phyloP scores from a whole-genome alignment of 2,113 vertebrate genomes.

The Crotalus horridus region DNA sequence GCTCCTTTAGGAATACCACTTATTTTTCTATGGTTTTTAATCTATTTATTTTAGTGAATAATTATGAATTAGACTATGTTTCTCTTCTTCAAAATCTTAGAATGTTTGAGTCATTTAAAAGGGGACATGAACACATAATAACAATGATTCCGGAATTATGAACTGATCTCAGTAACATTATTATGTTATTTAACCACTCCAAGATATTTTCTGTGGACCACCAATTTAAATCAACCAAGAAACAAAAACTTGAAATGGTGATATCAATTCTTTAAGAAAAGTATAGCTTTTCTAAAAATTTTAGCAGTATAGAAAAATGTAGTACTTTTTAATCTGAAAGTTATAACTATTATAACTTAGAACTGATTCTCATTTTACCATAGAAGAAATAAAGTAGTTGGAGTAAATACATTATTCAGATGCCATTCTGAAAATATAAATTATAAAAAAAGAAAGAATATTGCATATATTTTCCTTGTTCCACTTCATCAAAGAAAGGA shows the following conservation, averaged over 20 bases:
- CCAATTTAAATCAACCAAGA: not conserved
- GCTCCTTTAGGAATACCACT: slow-evolving; percentile 47
- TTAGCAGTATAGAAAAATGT: not conserved
- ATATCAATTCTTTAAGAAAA: not conserved
- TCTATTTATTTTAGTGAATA: not conserved
- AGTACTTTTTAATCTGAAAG: not conserved
- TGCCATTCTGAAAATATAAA: not conserved
- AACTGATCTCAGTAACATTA: not conserved
- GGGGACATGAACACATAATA: not conserved
- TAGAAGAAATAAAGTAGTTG: not conserved
- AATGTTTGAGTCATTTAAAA: not conserved
- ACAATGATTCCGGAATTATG: not conserved
- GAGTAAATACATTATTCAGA: not conserved
- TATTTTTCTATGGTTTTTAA: slow-evolving; percentile 38
- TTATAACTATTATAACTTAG: not conserved
- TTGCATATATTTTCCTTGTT: not conserved
- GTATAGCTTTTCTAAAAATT: not conserved
- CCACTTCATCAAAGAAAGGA: not conserved
- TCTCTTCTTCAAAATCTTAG: not conserved
- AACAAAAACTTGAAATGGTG: not conserved
- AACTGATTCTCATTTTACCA: not conserved
- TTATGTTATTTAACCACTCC: not conserved
- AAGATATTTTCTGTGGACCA: not conserved
- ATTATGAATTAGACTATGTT: not conserved
- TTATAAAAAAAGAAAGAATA: not conserved